Conservation (phyloP, 2,888 invertebrate species). For the Andrena flavipes region DNA sequence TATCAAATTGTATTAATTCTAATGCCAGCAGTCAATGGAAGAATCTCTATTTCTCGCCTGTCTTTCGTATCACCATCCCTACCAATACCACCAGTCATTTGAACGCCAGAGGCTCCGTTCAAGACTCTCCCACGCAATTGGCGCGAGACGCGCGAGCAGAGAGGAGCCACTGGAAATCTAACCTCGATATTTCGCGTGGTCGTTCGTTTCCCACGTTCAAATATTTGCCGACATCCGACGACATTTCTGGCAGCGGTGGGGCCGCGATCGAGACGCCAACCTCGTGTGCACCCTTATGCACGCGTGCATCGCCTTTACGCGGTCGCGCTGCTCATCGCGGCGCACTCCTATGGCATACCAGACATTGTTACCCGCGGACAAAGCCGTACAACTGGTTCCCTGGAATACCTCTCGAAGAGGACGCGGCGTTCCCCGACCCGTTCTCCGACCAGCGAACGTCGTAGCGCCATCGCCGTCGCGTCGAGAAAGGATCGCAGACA, state of each 20-base stretch:
- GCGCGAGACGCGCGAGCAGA: background rate
- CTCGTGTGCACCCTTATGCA: conserved; percentile 34
- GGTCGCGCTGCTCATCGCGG: conserved; percentile 18
- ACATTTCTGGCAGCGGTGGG: conserved; percentile 5
- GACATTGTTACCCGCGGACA: conserved; percentile 75
- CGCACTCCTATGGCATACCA: conserved; percentile 68
- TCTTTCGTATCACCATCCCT: no score
- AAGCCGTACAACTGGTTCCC: conserved; percentile 75
- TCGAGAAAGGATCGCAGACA: conserved; percentile 31
- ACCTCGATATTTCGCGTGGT: no score
- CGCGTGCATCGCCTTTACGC: conserved; percentile 23
- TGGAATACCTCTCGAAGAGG: conserved; percentile 52
- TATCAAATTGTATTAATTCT: no score
- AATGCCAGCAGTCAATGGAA: no score
- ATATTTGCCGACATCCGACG: background rate
- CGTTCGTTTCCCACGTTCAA: conserved; percentile 23
- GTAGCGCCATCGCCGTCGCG: conserved; percentile 48
- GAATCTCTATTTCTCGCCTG: no score
- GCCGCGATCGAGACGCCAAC: conserved; percentile 27
- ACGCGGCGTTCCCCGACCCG: conserved; percentile 50
- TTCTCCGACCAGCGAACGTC: conserved; percentile 8
- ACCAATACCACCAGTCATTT: no score
- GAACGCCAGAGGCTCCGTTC: no score
- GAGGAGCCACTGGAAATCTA: background rate
- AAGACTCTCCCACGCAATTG: background rate